Evolutionary conservation across 2,113 vertebrate species (phyloP), one percentile per base, ranked within the genome.

Genomic region (Passer domesticus): DNA sequence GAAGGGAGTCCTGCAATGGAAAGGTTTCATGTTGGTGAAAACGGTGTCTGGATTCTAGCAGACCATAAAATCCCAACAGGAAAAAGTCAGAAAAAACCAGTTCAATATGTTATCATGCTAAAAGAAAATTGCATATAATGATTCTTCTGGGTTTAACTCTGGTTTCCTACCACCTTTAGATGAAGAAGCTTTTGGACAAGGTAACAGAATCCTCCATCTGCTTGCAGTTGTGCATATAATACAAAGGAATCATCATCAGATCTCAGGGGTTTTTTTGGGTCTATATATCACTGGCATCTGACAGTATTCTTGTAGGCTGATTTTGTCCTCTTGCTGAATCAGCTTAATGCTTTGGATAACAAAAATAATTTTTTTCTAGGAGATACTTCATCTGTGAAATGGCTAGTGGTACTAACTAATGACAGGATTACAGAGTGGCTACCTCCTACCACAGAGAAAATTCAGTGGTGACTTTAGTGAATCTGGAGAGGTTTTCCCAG

Each of bases 271-370:
- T 53, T 52, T 46, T 6, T 15, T 6, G 1, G 6, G 9, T 44
- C 74, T 67, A 3, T 43, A 4, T 28, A 28, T 60, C 30, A 56
- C 6, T 47, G 35, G 6, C 0, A 0, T 63, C 25, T 75, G 33
- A 60, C 11, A 83, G 6, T 6, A 30, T 53, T 23, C 50, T 64
- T 77, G 12, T 46, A 50, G 33, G 16, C 10, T 58, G 37, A 69
- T 76, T 85, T 58, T 83, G 24, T 79, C 22, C 28, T 4, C 23
- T 69, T 83, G 22, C 18, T 82, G 21, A 60, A 84, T 44, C 41
- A 63, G 18, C 22, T 12, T 46, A 23, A 66, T 44, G 6, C 43
- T 69, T 39, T 43, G 15, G 56, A 33, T n/a, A 66, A 37, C 10
- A 53, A 85, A 9, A 89, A 50, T 1, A 31, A 21, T 35, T 88